Evolutionary conservation across 2,797 vertebrate genomes (phyloP).

Genomic region (Pagetopsis macropterus): DNA sequence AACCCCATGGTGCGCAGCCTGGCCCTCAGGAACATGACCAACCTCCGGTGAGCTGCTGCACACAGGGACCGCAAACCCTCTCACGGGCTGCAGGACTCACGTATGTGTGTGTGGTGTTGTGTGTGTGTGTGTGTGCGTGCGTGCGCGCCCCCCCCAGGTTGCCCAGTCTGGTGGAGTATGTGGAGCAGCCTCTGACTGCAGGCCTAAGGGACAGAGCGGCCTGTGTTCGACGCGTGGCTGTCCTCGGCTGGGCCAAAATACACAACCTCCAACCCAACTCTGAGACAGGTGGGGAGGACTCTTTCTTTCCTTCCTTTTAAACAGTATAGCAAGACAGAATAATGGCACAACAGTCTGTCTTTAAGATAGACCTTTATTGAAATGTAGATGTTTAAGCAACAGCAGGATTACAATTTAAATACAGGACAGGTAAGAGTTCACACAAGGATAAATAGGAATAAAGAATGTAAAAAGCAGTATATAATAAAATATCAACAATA

Average conservation of each 20-base stretch:
- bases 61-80: accelerated
- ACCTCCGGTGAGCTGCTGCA: constrained; percentile 84
- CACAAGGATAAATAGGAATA: too few relatives aligned
- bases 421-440: too few relatives aligned
- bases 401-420: too few relatives aligned
- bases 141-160: constrained; percentile 78
- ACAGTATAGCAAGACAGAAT: too few relatives aligned
- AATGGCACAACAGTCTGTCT: too few relatives aligned
- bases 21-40: constrained; percentile 94
- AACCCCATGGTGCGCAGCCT: constrained; percentile 95
- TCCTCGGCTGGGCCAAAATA: constrained; percentile 94
- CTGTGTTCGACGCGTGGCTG: constrained; percentile 92
- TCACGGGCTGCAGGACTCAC: neutral
- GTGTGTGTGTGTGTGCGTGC: too few relatives aligned
- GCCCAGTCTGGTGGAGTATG: constrained; percentile 92
- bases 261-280: constrained; percentile 86
- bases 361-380: too few relatives aligned
- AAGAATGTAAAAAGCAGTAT: too few relatives aligned
- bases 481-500: too few relatives aligned
- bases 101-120: constrained; percentile 8
- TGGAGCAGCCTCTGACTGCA: constrained; percentile 90
- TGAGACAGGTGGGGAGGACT: constrained; percentile 59
- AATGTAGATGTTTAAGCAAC: too few relatives aligned
- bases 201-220: constrained; percentile 93
- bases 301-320: too few relatives aligned